Percentiles rank a stretch among this genome's conserved stretches.
phyloP scores from a whole-genome alignment of 1,140 invertebrate species.

The Zaprionus lachaisei region DNA sequence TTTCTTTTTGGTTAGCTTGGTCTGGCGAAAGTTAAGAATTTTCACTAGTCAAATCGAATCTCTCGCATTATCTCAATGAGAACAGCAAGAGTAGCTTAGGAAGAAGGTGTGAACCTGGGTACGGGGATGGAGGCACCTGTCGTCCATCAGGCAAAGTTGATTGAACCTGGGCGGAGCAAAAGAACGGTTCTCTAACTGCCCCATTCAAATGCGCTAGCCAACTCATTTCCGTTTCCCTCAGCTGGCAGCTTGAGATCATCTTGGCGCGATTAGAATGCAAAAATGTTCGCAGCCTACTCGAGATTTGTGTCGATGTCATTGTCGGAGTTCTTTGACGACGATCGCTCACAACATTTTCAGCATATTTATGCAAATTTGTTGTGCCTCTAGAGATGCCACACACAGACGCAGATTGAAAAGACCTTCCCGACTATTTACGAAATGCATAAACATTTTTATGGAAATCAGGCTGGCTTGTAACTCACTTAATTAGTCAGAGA shows the following conservation, averaged over 20 bases:
- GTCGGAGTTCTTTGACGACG: constrained; percentile 45
- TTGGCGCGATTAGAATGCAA: constrained; percentile 62
- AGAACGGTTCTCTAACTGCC: constrained; percentile 49
- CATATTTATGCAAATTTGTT: constrained; percentile 65
- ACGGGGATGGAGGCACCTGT: neutral
- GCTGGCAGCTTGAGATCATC: constrained; percentile 23
- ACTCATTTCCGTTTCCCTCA: constrained; percentile 69
- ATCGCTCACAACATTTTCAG: constrained; percentile 35
- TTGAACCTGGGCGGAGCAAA: constrained; percentile 40
- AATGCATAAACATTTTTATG: constrained; percentile 64
- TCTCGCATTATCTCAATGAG: constrained; percentile 14
- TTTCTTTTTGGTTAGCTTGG: constrained; percentile 17
- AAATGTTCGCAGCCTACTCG: constrained; percentile 35
- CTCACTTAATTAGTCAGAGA: constrained; percentile 60
- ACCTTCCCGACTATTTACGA: constrained; percentile 60
- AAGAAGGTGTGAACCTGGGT: too few species aligned
- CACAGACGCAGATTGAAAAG: constrained; percentile 14
- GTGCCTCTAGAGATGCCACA: constrained; percentile 31
- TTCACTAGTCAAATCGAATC: constrained; percentile 44
- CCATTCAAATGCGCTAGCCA: constrained; percentile 22
- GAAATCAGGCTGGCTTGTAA: constrained; percentile 15
- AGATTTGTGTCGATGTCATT: constrained; percentile 50
- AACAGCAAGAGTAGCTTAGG: neutral
- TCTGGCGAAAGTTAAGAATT: constrained; percentile 72
- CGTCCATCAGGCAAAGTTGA: constrained; percentile 42